Conservation (phyloP, 2,797 vertebrate genomes). For the Ambastaia sidthimunki region DNA sequence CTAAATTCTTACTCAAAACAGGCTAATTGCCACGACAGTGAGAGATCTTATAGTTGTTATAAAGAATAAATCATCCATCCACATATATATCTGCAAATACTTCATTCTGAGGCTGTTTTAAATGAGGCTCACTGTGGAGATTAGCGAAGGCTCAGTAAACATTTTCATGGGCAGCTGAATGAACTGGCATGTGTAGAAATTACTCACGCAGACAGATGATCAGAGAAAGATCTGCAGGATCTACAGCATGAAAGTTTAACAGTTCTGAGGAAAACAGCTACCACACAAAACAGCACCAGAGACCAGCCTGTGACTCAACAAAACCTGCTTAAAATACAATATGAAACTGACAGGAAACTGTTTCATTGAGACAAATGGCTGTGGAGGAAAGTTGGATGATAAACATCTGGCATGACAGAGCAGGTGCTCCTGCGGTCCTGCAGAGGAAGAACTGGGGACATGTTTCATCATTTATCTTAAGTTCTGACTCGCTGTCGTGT, state of each 20-base stretch:
- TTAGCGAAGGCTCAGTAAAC: constrained; percentile 50
- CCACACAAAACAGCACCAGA: constrained; percentile 35
- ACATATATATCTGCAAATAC: background rate
- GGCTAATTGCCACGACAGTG: background rate
- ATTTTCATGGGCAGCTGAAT: constrained; percentile 54
- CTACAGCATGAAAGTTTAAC: constrained; percentile 12
- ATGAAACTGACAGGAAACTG: constrained; percentile 53
- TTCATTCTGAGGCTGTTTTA: background rate
- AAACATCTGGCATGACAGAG: too few species aligned
- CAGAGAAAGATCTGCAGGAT: constrained; percentile 26
- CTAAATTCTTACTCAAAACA: background rate
- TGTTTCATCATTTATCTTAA: too few species aligned
- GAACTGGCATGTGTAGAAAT: constrained; percentile 28
- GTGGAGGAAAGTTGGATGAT: constrained; percentile 42
- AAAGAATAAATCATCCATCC: constrained; percentile 1
- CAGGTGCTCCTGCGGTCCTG: too few species aligned
- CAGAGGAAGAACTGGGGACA: too few species aligned
- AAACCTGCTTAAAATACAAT: constrained; percentile 60
- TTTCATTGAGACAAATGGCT: constrained; percentile 56
- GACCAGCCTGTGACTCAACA: constrained; percentile 61
- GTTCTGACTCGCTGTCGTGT: constrained; percentile 61
- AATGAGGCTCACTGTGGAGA: constrained; percentile 39
- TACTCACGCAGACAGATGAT: constrained; percentile 31
- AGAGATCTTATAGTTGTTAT: background rate
- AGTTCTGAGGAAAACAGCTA: constrained; percentile 25